Evolutionary conservation across 2,888 invertebrate genomes (phyloP).

Genomic region (Campoplex nolae): DNA sequence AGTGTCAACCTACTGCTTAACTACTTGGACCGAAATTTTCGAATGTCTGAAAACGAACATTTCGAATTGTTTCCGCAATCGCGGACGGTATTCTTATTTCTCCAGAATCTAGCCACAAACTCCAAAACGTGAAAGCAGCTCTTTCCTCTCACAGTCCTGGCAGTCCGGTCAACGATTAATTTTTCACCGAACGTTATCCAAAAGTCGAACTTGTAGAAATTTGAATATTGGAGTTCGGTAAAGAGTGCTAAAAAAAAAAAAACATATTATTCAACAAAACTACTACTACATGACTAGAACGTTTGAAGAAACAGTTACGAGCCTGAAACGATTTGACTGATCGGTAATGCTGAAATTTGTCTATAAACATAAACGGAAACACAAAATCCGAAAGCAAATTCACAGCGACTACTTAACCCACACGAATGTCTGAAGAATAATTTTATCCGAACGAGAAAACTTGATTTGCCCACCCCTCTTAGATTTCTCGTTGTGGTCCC

Average conservation of each 20-base stretch:
- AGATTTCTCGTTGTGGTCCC: constrained; percentile 20
- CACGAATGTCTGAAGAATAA: constrained; percentile 16
- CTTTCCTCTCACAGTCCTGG: no score
- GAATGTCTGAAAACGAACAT: no score
- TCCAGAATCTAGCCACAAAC: no score
- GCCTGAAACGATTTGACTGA: neutral
- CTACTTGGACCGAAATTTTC: no score
- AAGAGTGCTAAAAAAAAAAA: neutral
- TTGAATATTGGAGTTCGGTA: no score
- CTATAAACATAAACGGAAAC: neutral
- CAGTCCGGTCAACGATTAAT: no score
- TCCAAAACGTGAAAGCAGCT: no score
- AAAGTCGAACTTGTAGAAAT: no score
- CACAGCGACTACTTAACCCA: constrained; percentile 4
- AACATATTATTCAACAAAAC: neutral
- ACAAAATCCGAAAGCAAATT: constrained; percentile 2
- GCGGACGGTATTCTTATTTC: no score
- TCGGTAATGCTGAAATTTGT: neutral
- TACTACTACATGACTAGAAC: neutral
- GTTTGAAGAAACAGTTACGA: neutral
- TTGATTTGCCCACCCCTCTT: constrained; percentile 20
- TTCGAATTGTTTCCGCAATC: no score
- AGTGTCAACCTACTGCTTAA: no score
- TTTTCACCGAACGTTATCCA: no score
- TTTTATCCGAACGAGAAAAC: constrained; percentile 18